Conservation (phyloP, 2,888 invertebrate genomes). For the Crematogaster levior region DNA sequence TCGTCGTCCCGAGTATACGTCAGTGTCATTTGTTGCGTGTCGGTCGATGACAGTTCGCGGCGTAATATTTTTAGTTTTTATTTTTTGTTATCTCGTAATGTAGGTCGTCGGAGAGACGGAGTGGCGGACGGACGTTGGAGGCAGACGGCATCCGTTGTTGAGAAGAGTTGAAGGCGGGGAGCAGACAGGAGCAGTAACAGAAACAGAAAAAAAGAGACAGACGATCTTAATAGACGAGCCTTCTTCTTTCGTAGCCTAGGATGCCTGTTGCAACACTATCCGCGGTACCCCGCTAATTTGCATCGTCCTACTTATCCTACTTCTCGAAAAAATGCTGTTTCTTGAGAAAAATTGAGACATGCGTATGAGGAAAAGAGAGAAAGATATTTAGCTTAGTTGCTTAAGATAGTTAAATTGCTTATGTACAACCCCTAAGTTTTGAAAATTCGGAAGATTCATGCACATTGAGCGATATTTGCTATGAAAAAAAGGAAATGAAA, state of each 20-base stretch:
- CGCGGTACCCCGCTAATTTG: slow-evolving; percentile 35
- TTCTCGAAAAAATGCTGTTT: slow-evolving; percentile 9
- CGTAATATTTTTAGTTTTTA: slow-evolving; percentile 57
- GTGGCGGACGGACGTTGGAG: slow-evolving; percentile 85
- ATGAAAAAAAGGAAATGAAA: background rate
- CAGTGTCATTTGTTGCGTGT: slow-evolving; percentile 23
- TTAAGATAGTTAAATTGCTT: slow-evolving; percentile 56
- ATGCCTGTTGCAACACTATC: slow-evolving; percentile 62
- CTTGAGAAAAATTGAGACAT: slow-evolving; percentile 9
- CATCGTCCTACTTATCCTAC: slow-evolving; percentile 33
- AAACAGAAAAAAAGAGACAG: slow-evolving; percentile 85
- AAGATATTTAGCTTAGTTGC: slow-evolving; percentile 49
- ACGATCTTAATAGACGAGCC: slow-evolving; percentile 84
- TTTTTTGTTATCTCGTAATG: slow-evolving; percentile 65
- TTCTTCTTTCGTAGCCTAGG: slow-evolving; percentile 68
- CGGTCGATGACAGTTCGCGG: slow-evolving; percentile 18
- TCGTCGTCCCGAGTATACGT: slow-evolving; percentile 25
- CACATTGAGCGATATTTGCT: background rate
- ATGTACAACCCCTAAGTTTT: slow-evolving; percentile 68
- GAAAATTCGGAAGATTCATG: slow-evolving; percentile 55
- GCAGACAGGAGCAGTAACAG: slow-evolving; percentile 85
- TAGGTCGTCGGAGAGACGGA: slow-evolving; percentile 84
- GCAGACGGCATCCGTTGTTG: slow-evolving; percentile 86
- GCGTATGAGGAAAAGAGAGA: slow-evolving; percentile 52
- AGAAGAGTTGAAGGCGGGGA: slow-evolving; percentile 85